Evolutionary conservation across 2,797 vertebrate species (phyloP).

Genomic region (Momotus momota): DNA sequence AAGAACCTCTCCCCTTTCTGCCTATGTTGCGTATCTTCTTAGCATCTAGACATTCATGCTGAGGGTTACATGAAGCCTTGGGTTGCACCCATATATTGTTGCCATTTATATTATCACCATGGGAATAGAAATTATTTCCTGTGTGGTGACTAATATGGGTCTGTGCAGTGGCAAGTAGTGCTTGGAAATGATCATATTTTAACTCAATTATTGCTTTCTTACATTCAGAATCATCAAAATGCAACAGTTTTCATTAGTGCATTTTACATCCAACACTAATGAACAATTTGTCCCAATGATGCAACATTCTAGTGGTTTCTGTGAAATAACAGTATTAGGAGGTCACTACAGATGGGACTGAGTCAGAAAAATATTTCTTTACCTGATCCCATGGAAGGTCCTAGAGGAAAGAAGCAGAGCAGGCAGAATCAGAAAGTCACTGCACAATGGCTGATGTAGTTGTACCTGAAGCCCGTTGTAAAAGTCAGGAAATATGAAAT

Average conservation of each 20-base stretch:
- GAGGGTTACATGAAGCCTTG: background rate
- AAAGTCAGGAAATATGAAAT: background rate
- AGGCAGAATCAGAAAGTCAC: background rate
- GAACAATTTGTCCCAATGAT: background rate
- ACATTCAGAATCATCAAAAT: background rate
- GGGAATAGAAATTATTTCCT: background rate
- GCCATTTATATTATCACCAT: background rate
- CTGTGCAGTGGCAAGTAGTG: background rate
- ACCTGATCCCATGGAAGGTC: background rate
- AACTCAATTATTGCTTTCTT: background rate
- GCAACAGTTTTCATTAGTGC: background rate
- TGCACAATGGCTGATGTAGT: background rate
- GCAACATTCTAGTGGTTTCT: background rate
- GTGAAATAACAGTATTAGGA: background rate
- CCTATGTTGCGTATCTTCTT: background rate
- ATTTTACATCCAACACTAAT: background rate
- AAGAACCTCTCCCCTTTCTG: background rate
- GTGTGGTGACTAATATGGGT: background rate
- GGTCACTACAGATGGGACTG: background rate
- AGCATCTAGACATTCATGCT: background rate
- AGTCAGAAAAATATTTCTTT: background rate
- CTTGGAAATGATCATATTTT: background rate
- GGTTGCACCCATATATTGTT: background rate
- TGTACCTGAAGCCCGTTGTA: background rate
- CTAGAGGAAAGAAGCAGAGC: background rate